Percentiles rank a stretch among this genome's conserved stretches.
These are phyloP conservation scores for Dicycla oo DNA, from an alignment of 2,888 invertebrate species.

Conservation along the genomic window DNA sequence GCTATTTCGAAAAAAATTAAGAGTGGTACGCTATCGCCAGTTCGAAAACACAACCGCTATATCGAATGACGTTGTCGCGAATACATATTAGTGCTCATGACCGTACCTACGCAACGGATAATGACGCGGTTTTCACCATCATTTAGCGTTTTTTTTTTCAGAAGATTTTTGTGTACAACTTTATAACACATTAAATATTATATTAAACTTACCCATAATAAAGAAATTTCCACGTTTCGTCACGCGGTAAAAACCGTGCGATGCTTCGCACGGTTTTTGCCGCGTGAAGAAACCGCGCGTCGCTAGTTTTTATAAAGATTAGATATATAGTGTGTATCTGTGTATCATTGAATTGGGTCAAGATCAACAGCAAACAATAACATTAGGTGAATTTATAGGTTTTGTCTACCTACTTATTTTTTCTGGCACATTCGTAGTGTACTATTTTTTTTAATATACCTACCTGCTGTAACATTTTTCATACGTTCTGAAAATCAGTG, in stretches of 20 bases:
- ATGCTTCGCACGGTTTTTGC: no score
- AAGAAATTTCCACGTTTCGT: not conserved
- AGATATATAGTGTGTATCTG: not conserved
- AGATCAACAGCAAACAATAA: conserved; percentile 7
- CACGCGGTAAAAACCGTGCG: not conserved
- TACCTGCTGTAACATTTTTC: conserved; percentile 6
- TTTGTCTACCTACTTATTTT: conserved; percentile 10
- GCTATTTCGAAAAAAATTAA: no score
- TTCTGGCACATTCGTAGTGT: conserved; percentile 1
- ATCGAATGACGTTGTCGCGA: no score
- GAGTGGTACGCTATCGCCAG: no score
- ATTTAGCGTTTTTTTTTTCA: not conserved
- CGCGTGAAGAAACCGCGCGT: no score
- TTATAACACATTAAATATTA: no score
- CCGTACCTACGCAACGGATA: not conserved
- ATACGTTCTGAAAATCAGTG: conserved; percentile 46
- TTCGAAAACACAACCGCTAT: no score
- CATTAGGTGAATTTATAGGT: conserved; percentile 32
- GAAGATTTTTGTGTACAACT: not conserved
- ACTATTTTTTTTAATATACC: conserved; percentile 2
- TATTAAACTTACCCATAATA: not conserved
- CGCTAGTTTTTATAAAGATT: conserved; percentile 7
- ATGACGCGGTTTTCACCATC: not conserved
- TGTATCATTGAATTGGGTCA: conserved; percentile 35
- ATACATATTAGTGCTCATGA: no score